Conservation (phyloP, 1,140 invertebrate species). For the Drosophila nigrodunni region DNA sequence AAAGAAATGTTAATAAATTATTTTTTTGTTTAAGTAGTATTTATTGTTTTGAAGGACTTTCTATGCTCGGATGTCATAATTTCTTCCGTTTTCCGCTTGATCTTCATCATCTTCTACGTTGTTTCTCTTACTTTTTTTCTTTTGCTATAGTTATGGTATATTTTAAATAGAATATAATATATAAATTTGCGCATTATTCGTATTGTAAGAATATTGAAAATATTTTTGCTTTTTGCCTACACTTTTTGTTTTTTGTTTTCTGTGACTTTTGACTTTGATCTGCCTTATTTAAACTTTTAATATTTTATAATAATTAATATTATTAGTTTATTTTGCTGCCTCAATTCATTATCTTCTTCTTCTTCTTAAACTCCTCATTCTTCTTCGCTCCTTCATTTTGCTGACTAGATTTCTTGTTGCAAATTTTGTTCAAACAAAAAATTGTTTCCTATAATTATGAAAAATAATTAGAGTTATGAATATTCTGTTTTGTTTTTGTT, state of each 20-base stretch:
- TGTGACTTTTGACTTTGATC: slow-evolving; percentile 15
- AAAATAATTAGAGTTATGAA: slow-evolving; percentile 51
- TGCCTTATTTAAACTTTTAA: not conserved
- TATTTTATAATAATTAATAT: not conserved
- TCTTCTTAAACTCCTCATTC: slow-evolving; percentile 7
- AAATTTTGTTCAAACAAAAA: slow-evolving; percentile 79
- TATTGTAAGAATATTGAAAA: slow-evolving; percentile 26
- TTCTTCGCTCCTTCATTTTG: slow-evolving; percentile 47
- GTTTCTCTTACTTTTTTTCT: slow-evolving; percentile 5
- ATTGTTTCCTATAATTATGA: slow-evolving; percentile 64
- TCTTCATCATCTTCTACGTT: not conserved
- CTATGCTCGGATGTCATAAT: slow-evolving; percentile 20
- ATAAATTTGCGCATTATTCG: slow-evolving; percentile 36
- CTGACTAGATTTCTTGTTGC: slow-evolving; percentile 81
- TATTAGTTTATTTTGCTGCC: slow-evolving; percentile 19
- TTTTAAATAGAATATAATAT: slow-evolving; percentile 43
- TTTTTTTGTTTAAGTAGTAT: not conserved
- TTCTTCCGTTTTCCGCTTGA: not conserved
- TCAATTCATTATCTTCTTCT: slow-evolving; percentile 20
- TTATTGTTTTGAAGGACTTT: slow-evolving; percentile 30
- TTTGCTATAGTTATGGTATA: slow-evolving; percentile 44
- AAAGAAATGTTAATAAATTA: slow-evolving; percentile 40
- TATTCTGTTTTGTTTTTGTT: slow-evolving; percentile 19
- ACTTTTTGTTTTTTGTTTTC: not conserved
- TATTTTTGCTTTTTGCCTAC: slow-evolving; percentile 37